Base-by-base conservation (phyloP, 2,888 invertebrate species). In the Agrochola litura region DNA sequence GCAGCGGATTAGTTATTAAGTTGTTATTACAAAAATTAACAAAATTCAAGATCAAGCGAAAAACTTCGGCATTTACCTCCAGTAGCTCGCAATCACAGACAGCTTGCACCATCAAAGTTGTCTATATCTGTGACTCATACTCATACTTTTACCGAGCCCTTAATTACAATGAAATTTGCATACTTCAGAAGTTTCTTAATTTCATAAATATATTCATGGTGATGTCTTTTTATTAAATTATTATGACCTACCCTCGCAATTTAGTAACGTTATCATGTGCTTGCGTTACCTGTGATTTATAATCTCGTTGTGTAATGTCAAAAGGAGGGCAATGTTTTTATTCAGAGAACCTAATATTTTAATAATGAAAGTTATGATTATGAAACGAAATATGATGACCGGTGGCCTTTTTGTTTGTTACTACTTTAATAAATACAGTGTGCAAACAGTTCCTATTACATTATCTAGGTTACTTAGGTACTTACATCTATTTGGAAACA, bases 151-250 rank as follows among this genome's bases (percentile, higher is more conserved):
- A 76, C 72, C 54, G 68, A 63, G 30, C 64, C 71, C 60, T 76
- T 82, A 82, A 86, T 86, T 78, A 84, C 54, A 82, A 77, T 84
- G 19, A 86, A 84, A 86, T 86, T 82, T 86, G 76, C 84, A 86
- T 86, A 73, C 73, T 84, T 65, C 37, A 65, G 68, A 84, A 86
- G 76, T 82, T 86, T 84, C 73, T 78, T 86, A 86, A 86, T 86
- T 86, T 86, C 84, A 84, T 86, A 82, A 86, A 86, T 86, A 86
- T 78, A 86, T 86, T 86, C 86, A 86, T 77, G 73, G 37, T 78
- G 67, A 76, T 82, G 74, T 56, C 37, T 67, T 74, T 76, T 85
- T 80, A 85, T 85, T 82, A 69, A 75, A 82, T 84, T 63, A 79
- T 66, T 69, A 41, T 65, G 71, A 63, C 63, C 71, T 43, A 22